Percentiles rank a stretch among this genome's conserved stretches.
These are phyloP conservation scores for Brenthis hecate DNA, from an alignment of 2,888 invertebrate species.

Conservation along the genomic window DNA sequence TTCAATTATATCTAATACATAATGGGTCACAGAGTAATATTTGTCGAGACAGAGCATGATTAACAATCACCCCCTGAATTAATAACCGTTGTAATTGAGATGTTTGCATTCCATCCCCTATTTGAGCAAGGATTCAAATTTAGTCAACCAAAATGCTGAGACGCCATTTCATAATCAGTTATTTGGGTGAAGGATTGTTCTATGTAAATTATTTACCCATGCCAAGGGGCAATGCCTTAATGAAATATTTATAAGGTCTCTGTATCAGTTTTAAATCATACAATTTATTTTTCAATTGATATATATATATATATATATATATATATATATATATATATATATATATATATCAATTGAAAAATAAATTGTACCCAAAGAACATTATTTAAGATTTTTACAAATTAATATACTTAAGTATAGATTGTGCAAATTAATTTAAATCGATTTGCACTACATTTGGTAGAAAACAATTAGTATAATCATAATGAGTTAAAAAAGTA, in stretches of 20 bases:
- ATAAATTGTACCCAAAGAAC: too few relatives aligned
- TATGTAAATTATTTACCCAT: conserved; percentile 28
- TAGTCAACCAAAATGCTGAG: conserved; percentile 75
- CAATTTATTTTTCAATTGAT: too few relatives aligned
- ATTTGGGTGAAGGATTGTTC: conserved; percentile 37
- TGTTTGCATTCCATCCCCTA: conserved; percentile 64
- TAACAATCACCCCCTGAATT: conserved; percentile 67
- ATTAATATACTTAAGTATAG: too few relatives aligned
- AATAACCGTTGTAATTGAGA: conserved; percentile 79
- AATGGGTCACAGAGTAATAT: conserved; percentile 35
- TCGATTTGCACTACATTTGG: too few relatives aligned
- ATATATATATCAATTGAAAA: too few relatives aligned
- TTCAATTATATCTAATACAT: conserved; percentile 14
- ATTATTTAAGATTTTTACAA: too few relatives aligned
- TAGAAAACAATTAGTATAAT: too few relatives aligned
- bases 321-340: too few relatives aligned
- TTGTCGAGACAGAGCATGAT: conserved; percentile 48
- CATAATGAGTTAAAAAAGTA: too few relatives aligned
- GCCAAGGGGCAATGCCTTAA: neutral
- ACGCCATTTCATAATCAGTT: conserved; percentile 46
- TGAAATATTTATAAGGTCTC: conserved; percentile 15
- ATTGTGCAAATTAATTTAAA: too few relatives aligned
- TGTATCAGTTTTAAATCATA: neutral
- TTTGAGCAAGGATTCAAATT: conserved; percentile 71
- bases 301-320: too few relatives aligned